Conservation (phyloP, 2,888 invertebrate genomes). For the Drosophila buzzatii region DNA sequence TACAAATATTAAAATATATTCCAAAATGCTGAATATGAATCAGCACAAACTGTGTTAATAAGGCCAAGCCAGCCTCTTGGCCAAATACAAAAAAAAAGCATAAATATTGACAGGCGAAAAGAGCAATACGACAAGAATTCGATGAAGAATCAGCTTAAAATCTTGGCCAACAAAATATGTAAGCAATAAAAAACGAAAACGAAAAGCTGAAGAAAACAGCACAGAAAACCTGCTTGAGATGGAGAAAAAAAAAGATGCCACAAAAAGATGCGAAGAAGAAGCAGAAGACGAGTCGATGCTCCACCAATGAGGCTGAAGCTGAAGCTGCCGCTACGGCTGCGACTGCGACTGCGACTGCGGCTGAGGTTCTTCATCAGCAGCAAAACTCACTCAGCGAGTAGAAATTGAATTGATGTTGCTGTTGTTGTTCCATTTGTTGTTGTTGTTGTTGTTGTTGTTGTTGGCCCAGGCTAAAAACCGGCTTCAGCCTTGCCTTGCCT, state of each 20-base stretch:
- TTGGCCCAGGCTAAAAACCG: slow-evolving; percentile 48
- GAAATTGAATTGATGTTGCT: slow-evolving; percentile 75
- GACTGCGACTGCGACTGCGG: slow-evolving; percentile 7
- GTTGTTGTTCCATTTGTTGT: slow-evolving; percentile 29
- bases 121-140: slow-evolving; percentile 16
- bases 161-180: slow-evolving; percentile 52
- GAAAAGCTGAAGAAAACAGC: slow-evolving; percentile 58
- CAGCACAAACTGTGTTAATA: slow-evolving; percentile 82
- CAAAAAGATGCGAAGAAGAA: slow-evolving; percentile 20
- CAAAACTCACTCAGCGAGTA: slow-evolving; percentile 75
- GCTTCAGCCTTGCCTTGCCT: slow-evolving; percentile 28
- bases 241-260: slow-evolving; percentile 18
- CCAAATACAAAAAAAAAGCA: not conserved
- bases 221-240: slow-evolving; percentile 60
- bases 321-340: slow-evolving; percentile 18
- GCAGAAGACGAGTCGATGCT: slow-evolving; percentile 61
- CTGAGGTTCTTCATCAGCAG: slow-evolving; percentile 64
- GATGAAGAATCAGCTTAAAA: slow-evolving; percentile 21
- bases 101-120: slow-evolving; percentile 6
- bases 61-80: slow-evolving; percentile 80
- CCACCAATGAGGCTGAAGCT: slow-evolving; percentile 41
- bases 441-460: slow-evolving; percentile 24
- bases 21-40: slow-evolving; percentile 55
- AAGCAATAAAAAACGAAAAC: slow-evolving; percentile 68
- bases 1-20: slow-evolving; percentile 28